Conservation (phyloP, 2,888 invertebrate genomes). For the Dyspetes luteomarginatus region DNA sequence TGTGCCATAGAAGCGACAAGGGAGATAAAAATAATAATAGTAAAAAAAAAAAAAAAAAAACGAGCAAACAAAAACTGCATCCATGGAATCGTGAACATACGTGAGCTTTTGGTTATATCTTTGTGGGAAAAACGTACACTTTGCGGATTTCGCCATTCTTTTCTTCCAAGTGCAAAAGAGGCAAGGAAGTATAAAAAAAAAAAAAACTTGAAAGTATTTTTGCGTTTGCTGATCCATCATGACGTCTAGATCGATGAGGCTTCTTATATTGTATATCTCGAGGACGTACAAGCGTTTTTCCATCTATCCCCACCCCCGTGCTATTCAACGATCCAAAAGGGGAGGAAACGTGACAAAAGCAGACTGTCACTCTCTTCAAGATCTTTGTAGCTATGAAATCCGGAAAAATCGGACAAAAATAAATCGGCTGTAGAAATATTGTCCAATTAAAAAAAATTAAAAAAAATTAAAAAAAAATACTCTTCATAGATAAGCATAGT, state of each 20-base stretch:
- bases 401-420: no score
- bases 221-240: slow-evolving; percentile 73
- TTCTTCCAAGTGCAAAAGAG: slow-evolving; percentile 5
- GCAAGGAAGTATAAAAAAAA: neutral
- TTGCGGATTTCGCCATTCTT: slow-evolving; percentile 43
- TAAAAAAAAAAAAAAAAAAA: slow-evolving; percentile 14
- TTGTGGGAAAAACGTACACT: slow-evolving; percentile 25
- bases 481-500: no score
- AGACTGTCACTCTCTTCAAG: no score
- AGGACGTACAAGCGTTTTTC: neutral
- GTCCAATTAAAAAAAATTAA: no score
- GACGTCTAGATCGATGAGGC: slow-evolving; percentile 34
- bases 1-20: neutral
- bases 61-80: slow-evolving; percentile 17
- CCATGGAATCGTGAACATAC: slow-evolving; percentile 30
- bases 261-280: slow-evolving; percentile 23
- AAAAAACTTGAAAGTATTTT: slow-evolving; percentile 69
- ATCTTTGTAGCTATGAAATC: no score
- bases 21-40: neutral
- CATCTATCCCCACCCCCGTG: neutral
- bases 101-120: neutral
- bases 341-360: no score
- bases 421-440: no score
- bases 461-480: no score
- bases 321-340: neutral